Evolutionary conservation across 2,797 vertebrate genomes (phyloP).

Genomic region (Channallabes apus): DNA sequence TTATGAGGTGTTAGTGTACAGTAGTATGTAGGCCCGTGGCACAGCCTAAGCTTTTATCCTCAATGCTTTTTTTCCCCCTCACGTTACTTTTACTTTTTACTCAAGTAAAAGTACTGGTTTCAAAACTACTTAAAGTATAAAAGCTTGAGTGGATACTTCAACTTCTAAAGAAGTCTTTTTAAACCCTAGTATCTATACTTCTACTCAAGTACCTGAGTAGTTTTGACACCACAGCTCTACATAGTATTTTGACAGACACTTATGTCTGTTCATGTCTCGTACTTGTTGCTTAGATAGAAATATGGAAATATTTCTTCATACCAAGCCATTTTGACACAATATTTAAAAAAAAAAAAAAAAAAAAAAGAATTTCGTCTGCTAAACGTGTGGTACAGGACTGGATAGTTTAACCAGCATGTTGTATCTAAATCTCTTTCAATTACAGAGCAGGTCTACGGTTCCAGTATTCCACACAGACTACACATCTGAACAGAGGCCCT

Average conservation of each 20-base stretch:
- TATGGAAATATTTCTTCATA: not conserved
- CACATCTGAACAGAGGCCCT: conserved; percentile 71
- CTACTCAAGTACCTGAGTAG: too few species aligned
- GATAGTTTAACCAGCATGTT: not conserved
- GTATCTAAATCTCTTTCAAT: not conserved
- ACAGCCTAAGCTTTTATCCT: too few species aligned
- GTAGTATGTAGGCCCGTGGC: too few species aligned
- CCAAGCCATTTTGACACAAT: not conserved
- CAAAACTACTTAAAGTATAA: too few species aligned
- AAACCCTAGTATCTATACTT: too few species aligned
- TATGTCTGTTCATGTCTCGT: not conserved
- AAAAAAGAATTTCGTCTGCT: not conserved
- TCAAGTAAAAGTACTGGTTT: too few species aligned
- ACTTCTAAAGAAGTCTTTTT: too few species aligned
- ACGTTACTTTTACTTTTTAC: too few species aligned
- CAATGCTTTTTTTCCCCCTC: too few species aligned
- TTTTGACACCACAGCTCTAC: too few species aligned
- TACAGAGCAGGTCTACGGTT: conserved; percentile 70
- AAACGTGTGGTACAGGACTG: not conserved
- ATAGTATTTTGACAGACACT: not conserved
- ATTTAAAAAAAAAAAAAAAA: not conserved
- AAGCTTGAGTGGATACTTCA: too few species aligned
- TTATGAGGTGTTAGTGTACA: too few species aligned
- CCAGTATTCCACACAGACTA: conserved; percentile 78
- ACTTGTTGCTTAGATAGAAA: not conserved